A percentile compares a stretch with the other conserved stretches of the same genome.
These are phyloP conservation scores for Nomada ferruginata DNA, from an alignment of 2,888 invertebrate genomes.

Conservation along the genomic window DNA sequence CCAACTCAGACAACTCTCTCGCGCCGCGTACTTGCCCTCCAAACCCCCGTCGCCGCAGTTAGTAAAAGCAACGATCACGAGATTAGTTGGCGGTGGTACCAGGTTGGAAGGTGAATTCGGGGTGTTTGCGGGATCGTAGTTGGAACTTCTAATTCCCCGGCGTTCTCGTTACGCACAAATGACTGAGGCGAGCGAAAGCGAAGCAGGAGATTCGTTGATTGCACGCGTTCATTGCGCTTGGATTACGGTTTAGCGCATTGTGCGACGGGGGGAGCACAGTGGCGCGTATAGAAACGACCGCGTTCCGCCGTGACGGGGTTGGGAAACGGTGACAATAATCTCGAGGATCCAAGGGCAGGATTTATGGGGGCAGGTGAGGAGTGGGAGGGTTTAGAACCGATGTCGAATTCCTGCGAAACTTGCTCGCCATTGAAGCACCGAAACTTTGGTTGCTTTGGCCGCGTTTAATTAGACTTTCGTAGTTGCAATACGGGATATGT, in stretches of 20 bases:
- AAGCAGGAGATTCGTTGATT: conserved; percentile 30
- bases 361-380: conserved; percentile 13
- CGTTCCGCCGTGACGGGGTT: not conserved
- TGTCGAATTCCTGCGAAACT: conserved; percentile 43
- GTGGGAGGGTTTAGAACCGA: not conserved
- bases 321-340: conserved; percentile 36
- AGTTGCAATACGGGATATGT: conserved; percentile 1
- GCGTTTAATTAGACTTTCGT: conserved; percentile 33
- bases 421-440: conserved; percentile 37
- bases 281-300: not conserved
- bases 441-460: conserved; percentile 30
- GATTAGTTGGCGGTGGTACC: not conserved
- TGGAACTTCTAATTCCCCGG: conserved; percentile 13
- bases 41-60: not conserved
- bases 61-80: conserved; percentile 2
- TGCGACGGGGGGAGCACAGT: not conserved
- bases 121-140: conserved; percentile 15
- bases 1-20: not conserved
- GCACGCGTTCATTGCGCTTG: conserved; percentile 30
- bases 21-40: not conserved
- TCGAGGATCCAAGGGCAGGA: conserved; percentile 23
- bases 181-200: conserved; percentile 12
- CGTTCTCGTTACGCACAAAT: conserved; percentile 26
- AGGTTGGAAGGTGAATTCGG: conserved; percentile 16
- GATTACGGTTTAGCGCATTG: conserved; percentile 29